Evolutionary conservation across 2,797 vertebrate species (phyloP).

Genomic region (Macroramphosus scolopax): DNA sequence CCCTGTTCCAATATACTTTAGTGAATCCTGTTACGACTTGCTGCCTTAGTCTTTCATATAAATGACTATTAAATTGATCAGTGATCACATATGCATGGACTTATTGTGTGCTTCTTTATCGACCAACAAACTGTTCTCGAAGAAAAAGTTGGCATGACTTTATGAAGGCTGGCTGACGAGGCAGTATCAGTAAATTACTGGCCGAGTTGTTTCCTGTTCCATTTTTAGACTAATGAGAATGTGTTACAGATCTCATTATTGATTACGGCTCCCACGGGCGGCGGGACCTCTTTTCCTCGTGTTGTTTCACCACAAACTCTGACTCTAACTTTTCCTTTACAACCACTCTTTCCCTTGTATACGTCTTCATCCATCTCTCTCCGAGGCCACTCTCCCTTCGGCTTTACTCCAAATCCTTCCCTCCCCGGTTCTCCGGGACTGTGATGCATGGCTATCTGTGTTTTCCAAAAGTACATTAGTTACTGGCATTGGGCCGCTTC

Average conservation of each 20-base stretch:
- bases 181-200: too few relatives aligned
- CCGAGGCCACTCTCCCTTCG: conserved; percentile 31
- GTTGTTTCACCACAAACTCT: conserved; percentile 20
- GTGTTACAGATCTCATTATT: conserved; percentile 27
- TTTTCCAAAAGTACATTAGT: conserved; percentile 81
- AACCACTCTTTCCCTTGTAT: conserved; percentile 20
- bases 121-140: too few relatives aligned
- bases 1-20: too few relatives aligned
- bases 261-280: conserved; percentile 22
- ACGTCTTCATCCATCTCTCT: conserved; percentile 32
- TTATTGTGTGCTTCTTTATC: too few relatives aligned
- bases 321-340: conserved; percentile 24
- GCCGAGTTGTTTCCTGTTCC: conserved; percentile 7
- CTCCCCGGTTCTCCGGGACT: conserved; percentile 36
- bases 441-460: conserved; percentile 76
- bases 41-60: too few relatives aligned
- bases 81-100: too few relatives aligned
- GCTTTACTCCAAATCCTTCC: conserved; percentile 46
- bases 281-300: neutral
- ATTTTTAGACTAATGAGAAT: conserved; percentile 17
- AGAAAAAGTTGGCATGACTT: too few relatives aligned
- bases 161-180: too few relatives aligned
- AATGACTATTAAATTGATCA: too few relatives aligned
- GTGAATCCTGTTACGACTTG: too few relatives aligned
- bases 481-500: conserved; percentile 68